Evolutionary conservation across 2,797 vertebrate species (phyloP), one percentile per base, ranked within the genome.

Genomic region (Rallus crepitans): DNA sequence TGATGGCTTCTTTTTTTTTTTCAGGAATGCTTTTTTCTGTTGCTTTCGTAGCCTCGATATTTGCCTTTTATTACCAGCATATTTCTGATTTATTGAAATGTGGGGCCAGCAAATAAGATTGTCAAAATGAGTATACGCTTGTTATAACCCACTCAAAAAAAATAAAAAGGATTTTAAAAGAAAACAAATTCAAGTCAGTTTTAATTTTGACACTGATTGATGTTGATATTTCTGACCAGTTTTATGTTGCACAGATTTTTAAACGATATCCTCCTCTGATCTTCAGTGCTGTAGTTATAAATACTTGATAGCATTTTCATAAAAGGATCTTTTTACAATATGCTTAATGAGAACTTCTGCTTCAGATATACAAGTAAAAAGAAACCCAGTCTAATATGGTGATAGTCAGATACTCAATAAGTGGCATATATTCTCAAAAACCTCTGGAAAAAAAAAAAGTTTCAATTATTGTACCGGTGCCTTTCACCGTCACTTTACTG

Each of bases 401-500:
- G 82, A 57, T 89, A 96, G 87, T 48, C 89, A 53, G 69, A 92
- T 47, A 69, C 87, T 95, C 95, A 91, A 75, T 91, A 95, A 96
- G 84, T 87, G 83, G 90, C 72, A 73, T 28, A 78, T 53, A 90
- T 82, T 92, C 77, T 89, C 94, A 89, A 93, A 97, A 96, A 83
- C 53, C 91, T 93, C 89, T 87, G 82, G 92, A 81, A 91, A 89
- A 94, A 96, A 96, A 95, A 96, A 93, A 89, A 93, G 12, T 82
- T 96, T 93, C 97, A 91, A 92, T 98, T 97, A 95, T 95, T 92
- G 87, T 95, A 98, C 96, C 96, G 97, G 90, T 98, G 96, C 97
- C 94, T 97, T 98, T 98, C 97, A 97, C 93, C 87, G 37, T 95
- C 94, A 94, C 96, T 97, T 98, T 97, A 96, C 96, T 71, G 82